Percentiles rank a stretch among this genome's conserved stretches.
Conservation (phyloP, 2,113 vertebrate genomes). For the Kryptolebias marmoratus region DNA sequence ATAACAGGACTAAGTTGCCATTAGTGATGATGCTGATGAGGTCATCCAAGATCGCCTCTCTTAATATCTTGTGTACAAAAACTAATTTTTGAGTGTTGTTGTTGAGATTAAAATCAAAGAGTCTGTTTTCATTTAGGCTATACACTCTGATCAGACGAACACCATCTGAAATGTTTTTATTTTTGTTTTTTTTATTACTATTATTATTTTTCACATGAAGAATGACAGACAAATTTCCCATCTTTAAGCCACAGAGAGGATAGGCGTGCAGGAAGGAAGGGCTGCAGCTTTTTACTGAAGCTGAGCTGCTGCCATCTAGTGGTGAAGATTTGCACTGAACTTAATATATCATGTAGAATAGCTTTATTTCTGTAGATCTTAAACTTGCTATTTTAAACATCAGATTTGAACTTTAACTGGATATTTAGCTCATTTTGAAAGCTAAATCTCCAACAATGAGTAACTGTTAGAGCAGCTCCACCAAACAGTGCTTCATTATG, state of each 20-base stretch:
- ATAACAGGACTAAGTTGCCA: constrained; percentile 18
- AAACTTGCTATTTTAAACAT: constrained; percentile 36
- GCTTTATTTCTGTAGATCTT: constrained; percentile 32
- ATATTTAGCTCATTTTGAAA: constrained; percentile 19
- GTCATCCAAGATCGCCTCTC: constrained; percentile 23
- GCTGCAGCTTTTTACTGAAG: constrained; percentile 60
- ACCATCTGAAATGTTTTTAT: constrained; percentile 25
- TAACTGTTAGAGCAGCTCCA: background rate
- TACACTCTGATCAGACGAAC: constrained; percentile 29
- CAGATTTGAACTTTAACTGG: constrained; percentile 27
- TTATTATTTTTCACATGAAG: constrained; percentile 58
- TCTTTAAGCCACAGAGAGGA: constrained; percentile 43
- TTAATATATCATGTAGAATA: constrained; percentile 3
- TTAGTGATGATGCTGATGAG: constrained; percentile 24
- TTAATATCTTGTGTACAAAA: background rate
- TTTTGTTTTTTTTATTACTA: too few species aligned
- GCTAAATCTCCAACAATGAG: background rate
- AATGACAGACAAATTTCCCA: constrained; percentile 65
- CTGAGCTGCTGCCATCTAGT: constrained; percentile 88
- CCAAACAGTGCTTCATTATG: background rate
- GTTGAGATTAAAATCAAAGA: constrained; percentile 2
- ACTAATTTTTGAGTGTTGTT: constrained; percentile 5
- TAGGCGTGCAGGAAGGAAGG: constrained; percentile 4
- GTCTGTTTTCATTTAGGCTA: constrained; percentile 3
- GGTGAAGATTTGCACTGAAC: constrained; percentile 39